phyloP scores from a whole-genome alignment of 2,797 vertebrate genomes.

The Cryptoblepharus egeriae region DNA sequence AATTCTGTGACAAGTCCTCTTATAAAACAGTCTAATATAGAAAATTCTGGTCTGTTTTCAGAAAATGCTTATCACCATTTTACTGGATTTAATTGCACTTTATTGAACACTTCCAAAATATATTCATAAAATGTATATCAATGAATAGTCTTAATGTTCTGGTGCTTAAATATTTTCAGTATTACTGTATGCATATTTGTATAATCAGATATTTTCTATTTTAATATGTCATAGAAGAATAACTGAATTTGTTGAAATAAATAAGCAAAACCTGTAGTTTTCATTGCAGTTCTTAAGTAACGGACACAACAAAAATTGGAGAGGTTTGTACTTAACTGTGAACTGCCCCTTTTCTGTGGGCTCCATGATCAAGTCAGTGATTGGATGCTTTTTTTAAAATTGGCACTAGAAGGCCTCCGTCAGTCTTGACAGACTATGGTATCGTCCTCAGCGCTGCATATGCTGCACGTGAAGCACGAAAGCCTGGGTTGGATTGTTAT shows the following conservation, averaged over 20 bases:
- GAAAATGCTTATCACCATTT: slow-evolving; percentile 73
- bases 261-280: slow-evolving; percentile 65
- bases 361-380: no score
- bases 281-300: slow-evolving; percentile 52
- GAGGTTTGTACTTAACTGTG: no score
- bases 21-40: slow-evolving; percentile 38
- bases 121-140: slow-evolving; percentile 78
- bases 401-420: no score
- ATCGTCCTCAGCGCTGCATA: no score
- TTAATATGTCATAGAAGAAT: slow-evolving; percentile 82
- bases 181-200: slow-evolving; percentile 82
- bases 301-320: not conserved
- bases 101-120: slow-evolving; percentile 76
- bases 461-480: no score
- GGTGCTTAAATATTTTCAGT: slow-evolving; percentile 82
- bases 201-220: slow-evolving; percentile 81
- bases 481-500: no score
- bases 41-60: slow-evolving; percentile 57
- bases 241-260: slow-evolving; percentile 77
- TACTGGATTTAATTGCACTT: slow-evolving; percentile 79
- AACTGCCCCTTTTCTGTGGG: no score
- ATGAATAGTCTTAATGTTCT: slow-evolving; percentile 78
- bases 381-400: no score
- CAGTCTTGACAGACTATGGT: no score
- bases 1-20: slow-evolving; percentile 23